A percentile compares a stretch with the other conserved stretches of the same genome.
These are phyloP conservation scores for Propithecus coquereli DNA, from an alignment of 2,113 vertebrate species.

Conservation along the genomic window DNA sequence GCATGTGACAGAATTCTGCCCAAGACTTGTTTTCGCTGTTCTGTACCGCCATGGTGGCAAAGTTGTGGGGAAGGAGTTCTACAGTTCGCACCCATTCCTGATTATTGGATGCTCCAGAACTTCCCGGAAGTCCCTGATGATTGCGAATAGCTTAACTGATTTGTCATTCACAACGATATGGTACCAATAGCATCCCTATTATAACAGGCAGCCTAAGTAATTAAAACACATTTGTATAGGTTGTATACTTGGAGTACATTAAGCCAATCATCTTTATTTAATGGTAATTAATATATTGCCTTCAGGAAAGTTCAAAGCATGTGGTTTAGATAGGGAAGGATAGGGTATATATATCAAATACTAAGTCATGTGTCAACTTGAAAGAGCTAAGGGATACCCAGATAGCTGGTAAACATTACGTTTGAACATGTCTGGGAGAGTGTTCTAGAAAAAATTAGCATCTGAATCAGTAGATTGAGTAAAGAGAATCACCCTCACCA, in stretches of 20 bases:
- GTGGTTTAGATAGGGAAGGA: neutral
- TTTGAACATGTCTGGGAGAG: neutral
- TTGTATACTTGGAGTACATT: neutral
- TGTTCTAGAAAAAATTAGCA: neutral
- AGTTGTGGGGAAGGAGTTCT: neutral
- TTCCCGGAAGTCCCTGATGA: neutral
- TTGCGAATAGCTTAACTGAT: neutral
- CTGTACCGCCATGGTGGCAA: neutral
- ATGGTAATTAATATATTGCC: neutral
- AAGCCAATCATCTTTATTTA: neutral
- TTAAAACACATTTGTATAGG: neutral
- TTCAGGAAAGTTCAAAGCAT: neutral
- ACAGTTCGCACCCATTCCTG: neutral
- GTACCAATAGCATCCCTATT: neutral
- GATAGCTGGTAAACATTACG: neutral
- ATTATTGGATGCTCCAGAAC: neutral
- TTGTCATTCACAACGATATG: neutral
- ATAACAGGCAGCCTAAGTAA: neutral
- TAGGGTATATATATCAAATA: neutral
- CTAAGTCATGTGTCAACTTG: neutral
- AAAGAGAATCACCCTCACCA: neutral
- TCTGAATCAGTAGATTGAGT: no score
- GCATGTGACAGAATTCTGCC: neutral
- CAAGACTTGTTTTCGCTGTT: neutral
- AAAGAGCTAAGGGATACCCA: neutral